A percentile compares a stretch with the other conserved stretches of the same genome.
Evolutionary conservation across 1,140 invertebrate species (phyloP).

Genomic region (Halictus rubicundus): DNA sequence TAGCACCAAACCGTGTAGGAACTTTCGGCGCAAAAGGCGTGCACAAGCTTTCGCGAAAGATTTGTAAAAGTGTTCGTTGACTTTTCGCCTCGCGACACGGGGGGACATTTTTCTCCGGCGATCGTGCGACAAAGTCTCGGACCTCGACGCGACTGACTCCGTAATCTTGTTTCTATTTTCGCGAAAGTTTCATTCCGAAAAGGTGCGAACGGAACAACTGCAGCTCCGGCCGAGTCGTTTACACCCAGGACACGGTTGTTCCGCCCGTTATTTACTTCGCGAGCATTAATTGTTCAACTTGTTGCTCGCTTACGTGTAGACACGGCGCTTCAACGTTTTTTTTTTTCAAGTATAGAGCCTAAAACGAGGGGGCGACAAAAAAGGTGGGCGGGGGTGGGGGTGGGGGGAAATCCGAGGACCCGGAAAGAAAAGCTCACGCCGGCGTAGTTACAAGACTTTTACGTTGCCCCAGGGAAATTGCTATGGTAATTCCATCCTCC

Average conservation of each 20-base stretch:
- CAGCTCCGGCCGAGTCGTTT: conserved; percentile 1
- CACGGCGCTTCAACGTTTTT: conserved; percentile 38
- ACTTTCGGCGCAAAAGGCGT: too few species aligned
- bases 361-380: neutral
- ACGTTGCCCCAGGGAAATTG: conserved; percentile 57
- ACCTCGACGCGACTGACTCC: neutral
- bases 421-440: conserved; percentile 21
- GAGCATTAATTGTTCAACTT: conserved; percentile 42
- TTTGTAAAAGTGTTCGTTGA: too few species aligned
- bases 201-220: neutral
- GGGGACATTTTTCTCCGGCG: neutral
- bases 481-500: conserved; percentile 48
- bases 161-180: neutral
- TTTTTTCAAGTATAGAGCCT: conserved; percentile 31
- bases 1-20: too few species aligned
- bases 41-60: too few species aligned
- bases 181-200: neutral
- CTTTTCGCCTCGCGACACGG: too few species aligned
- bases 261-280: conserved; percentile 26
- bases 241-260: conserved; percentile 3
- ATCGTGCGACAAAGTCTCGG: neutral
- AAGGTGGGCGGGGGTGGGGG: too few species aligned
- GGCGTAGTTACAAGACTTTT: conserved; percentile 56
- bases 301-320: conserved; percentile 39
- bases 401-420: neutral